Percentiles rank a stretch among this genome's conserved stretches.
Evolutionary conservation across 2,113 vertebrate genomes (phyloP).

Genomic region (Xiphias gladius): DNA sequence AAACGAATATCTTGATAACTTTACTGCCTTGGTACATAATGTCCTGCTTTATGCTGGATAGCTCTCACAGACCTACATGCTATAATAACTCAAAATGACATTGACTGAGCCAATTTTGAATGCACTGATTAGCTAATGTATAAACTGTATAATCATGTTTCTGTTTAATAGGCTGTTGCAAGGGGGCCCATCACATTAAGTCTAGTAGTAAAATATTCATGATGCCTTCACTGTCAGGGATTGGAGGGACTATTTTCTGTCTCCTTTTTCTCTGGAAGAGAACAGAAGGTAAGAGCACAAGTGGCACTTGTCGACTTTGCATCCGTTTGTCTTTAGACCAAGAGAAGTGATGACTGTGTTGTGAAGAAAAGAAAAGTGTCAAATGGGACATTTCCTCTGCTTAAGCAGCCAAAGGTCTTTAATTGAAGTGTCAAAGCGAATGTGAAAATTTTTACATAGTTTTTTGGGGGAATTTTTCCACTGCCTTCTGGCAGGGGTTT

Average conservation of each 20-base stretch:
- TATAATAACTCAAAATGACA: background rate
- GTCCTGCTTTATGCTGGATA: background rate
- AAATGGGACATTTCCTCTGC: background rate
- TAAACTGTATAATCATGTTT: background rate
- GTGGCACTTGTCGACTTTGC: background rate
- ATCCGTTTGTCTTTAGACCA: background rate
- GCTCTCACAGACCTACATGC: background rate
- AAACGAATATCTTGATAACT: no score
- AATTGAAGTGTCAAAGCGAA: conserved; percentile 27
- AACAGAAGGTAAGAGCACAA: conserved; percentile 63
- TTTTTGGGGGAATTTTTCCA: conserved; percentile 6
- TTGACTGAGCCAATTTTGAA: no score
- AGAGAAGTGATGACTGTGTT: background rate
- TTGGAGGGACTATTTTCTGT: conserved; percentile 53
- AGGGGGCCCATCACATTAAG: background rate
- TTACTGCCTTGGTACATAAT: background rate
- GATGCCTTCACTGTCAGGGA: conserved; percentile 53
- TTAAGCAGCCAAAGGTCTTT: background rate
- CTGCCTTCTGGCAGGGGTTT: background rate
- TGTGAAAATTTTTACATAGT: conserved; percentile 14
- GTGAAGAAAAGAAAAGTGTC: background rate
- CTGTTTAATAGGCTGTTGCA: conserved; percentile 19
- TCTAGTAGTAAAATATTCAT: conserved; percentile 21
- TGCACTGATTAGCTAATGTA: background rate
- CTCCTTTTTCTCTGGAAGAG: conserved; percentile 61